Evolutionary conservation across 2,888 invertebrate genomes (phyloP).

Genomic region (Leucophenga montana): DNA sequence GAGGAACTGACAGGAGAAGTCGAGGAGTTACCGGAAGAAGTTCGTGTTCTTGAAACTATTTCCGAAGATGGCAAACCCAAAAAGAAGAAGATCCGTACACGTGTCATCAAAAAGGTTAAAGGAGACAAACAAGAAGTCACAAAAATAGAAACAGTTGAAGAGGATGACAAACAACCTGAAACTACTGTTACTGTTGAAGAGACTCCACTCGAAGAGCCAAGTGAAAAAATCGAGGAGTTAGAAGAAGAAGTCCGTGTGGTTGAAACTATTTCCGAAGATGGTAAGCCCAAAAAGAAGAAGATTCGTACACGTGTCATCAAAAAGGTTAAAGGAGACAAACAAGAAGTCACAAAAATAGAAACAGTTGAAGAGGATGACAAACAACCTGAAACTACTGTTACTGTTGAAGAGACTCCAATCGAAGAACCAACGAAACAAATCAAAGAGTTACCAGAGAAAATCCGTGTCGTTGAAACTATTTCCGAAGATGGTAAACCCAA

Average conservation of each 20-base stretch:
- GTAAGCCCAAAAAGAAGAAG: constrained; percentile 34
- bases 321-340: constrained; percentile 34
- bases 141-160: constrained; percentile 38
- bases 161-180: constrained; percentile 36
- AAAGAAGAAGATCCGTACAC: constrained; percentile 36
- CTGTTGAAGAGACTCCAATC: constrained; percentile 36
- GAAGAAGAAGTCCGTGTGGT: constrained; percentile 36
- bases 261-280: constrained; percentile 36
- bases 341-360: constrained; percentile 38
- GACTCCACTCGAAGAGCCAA: constrained; percentile 31
- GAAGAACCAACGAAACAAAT: constrained; percentile 31
- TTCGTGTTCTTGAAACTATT: constrained; percentile 34
- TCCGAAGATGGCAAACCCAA: constrained; percentile 36
- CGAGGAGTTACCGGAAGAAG: constrained; percentile 34
- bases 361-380: constrained; percentile 39
- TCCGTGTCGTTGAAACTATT: constrained; percentile 35
- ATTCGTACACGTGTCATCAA: constrained; percentile 37
- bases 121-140: constrained; percentile 38
- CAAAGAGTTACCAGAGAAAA: constrained; percentile 33
- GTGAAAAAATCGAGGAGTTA: constrained; percentile 28
- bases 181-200: constrained; percentile 37
- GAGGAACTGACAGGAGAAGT: constrained; percentile 31
- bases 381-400: constrained; percentile 35
- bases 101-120: constrained; percentile 35
- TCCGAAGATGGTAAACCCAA: constrained; percentile 34